phyloP scores from a whole-genome alignment of 2,797 vertebrate genomes.

The Cyprinodon diabolis region DNA sequence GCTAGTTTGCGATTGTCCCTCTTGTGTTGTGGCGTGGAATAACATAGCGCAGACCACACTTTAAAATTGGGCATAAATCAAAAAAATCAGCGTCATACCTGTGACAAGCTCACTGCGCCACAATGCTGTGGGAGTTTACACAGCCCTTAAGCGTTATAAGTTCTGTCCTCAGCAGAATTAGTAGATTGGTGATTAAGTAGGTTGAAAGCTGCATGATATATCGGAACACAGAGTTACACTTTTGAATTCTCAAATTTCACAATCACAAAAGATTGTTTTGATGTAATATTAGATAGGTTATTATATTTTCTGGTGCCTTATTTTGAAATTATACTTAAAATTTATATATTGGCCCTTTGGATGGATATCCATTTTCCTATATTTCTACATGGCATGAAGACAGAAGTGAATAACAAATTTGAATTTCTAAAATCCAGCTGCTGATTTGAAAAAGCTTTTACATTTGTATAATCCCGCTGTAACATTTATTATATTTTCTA shows the following conservation, averaged over 20 bases:
- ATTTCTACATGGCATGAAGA: neutral
- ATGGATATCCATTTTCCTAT: neutral
- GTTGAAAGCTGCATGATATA: neutral
- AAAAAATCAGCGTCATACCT: no score
- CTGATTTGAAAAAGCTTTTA: neutral
- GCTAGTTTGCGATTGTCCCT: no score
- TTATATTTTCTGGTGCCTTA: neutral
- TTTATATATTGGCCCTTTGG: neutral
- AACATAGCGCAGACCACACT: no score
- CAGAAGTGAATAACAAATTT: neutral
- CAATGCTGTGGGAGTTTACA: no score
- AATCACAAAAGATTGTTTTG: neutral
- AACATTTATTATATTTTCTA: neutral
- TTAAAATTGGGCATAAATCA: no score
- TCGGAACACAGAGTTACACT: neutral
- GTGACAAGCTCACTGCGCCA: no score
- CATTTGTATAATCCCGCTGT: neutral
- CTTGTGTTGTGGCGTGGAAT: no score
- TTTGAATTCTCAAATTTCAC: neutral
- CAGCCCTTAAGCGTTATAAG: no score
- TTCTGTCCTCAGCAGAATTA: no score
- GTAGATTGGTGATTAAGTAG: no score
- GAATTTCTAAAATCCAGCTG: neutral
- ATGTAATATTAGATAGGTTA: neutral
- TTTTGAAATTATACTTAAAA: neutral